Evolutionary conservation across 2,888 invertebrate species (phyloP).

Genomic region (Drosophila kambysellisi): DNA sequence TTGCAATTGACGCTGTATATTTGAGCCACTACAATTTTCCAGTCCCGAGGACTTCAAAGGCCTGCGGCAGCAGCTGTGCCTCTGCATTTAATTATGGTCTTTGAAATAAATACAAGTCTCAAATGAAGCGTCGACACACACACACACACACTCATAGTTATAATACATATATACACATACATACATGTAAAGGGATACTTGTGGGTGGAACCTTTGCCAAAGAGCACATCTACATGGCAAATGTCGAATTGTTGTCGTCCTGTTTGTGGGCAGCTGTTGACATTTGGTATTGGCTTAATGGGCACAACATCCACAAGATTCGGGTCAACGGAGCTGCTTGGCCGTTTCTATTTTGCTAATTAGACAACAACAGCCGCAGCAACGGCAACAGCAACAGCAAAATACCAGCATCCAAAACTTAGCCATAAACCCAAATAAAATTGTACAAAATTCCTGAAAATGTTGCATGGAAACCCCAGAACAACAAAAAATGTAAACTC

Average conservation of each 20-base stretch:
- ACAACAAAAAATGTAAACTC: conserved; percentile 2
- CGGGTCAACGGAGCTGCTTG: conserved; percentile 28
- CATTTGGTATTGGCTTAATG: conserved; percentile 55
- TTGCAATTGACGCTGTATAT: conserved; percentile 28
- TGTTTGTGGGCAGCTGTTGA: conserved; percentile 65
- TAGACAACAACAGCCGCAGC: conserved; percentile 48
- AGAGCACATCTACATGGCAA: conserved; percentile 20
- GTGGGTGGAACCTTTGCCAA: conserved; percentile 52
- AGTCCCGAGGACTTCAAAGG: conserved; percentile 60
- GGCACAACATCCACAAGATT: conserved; percentile 9
- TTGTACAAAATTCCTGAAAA: conserved; percentile 11
- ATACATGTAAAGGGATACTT: conserved; percentile 19
- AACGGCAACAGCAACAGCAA: conserved; percentile 23
- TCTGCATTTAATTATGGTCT: conserved; percentile 70
- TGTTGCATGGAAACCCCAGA: conserved; percentile 11
- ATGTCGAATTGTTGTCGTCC: conserved; percentile 49
- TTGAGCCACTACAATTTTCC: conserved; percentile 15
- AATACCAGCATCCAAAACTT: conserved; percentile 30
- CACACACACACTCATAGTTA: conserved; percentile 12
- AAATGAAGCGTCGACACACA: conserved; percentile 19
- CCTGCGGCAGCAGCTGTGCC: conserved; percentile 52
- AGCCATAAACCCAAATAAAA: conserved; percentile 29
- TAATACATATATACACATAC: neutral
- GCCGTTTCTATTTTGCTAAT: conserved; percentile 56
- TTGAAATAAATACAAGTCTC: conserved; percentile 49